Evolutionary conservation across 2,888 invertebrate species (phyloP).

Genomic region (Amphimallon solstitiale): DNA sequence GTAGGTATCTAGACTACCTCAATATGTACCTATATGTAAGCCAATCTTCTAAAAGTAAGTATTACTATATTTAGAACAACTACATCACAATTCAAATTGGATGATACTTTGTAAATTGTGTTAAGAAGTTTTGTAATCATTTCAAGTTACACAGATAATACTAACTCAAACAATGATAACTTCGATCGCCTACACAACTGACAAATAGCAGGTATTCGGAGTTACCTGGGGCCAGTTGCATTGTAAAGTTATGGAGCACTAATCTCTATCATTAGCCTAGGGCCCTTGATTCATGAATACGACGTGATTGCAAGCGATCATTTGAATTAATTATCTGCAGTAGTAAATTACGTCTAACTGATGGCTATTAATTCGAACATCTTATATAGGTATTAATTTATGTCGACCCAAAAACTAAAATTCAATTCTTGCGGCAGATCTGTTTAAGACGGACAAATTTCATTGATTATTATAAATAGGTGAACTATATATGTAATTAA

Average conservation of each 20-base stretch:
- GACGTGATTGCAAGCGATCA: slow-evolving; percentile 43
- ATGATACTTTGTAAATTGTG: no score
- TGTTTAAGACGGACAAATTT: no score
- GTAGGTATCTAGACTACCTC: no score
- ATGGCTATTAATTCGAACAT: slow-evolving; percentile 32
- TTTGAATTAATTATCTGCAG: slow-evolving; percentile 40
- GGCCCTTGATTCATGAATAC: slow-evolving; percentile 42
- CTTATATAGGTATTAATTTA: slow-evolving; percentile 17
- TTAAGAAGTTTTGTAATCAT: slow-evolving; percentile 11
- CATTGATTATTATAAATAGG: no score
- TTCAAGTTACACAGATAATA: slow-evolving; percentile 6
- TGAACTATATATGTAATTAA: no score
- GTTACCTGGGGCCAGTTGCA: slow-evolving; percentile 35
- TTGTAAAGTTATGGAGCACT: slow-evolving; percentile 38
- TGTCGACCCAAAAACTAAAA: neutral
- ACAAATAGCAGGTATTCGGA: slow-evolving; percentile 27
- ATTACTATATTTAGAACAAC: no score
- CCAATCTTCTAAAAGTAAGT: no score
- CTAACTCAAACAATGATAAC: slow-evolving; percentile 16
- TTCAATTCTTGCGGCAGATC: neutral
- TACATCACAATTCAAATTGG: no score
- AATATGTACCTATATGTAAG: no score
- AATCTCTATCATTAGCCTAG: slow-evolving; percentile 42
- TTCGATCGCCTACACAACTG: slow-evolving; percentile 9
- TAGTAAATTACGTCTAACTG: slow-evolving; percentile 29